phyloP scores from a whole-genome alignment of 2,797 vertebrate genomes.

The Oreochromis grahami region DNA sequence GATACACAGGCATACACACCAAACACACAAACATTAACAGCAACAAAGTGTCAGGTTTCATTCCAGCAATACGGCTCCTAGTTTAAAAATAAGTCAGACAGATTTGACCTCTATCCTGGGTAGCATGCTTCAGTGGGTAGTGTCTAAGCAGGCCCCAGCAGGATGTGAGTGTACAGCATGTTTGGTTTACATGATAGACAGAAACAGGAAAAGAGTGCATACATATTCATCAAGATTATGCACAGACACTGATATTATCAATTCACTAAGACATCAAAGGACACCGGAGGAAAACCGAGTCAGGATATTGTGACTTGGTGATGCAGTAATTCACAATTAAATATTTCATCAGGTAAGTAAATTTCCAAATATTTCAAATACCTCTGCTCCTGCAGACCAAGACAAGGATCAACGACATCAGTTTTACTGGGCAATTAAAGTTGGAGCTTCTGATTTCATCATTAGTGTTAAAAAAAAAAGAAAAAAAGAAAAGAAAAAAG shows the following conservation, averaged over 20 bases:
- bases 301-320: not conserved
- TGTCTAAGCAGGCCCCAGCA: slow-evolving; percentile 26
- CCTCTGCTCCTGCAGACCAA: not conserved
- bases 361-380: not conserved
- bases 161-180: not conserved
- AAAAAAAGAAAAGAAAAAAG: not conserved
- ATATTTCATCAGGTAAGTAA: not conserved
- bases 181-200: not conserved
- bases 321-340: not conserved
- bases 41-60: slow-evolving; percentile 67
- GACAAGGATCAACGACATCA: not conserved
- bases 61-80: slow-evolving; percentile 36
- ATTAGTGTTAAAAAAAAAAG: not conserved
- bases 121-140: slow-evolving; percentile 50
- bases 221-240: not conserved
- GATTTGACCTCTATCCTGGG: slow-evolving; percentile 53
- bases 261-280: not conserved
- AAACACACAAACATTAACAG: slow-evolving; percentile 28
- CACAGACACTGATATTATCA: not conserved
- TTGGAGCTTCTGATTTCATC: not conserved
- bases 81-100: slow-evolving; percentile 68
- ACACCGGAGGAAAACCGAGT: not conserved
- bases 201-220: not conserved
- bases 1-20: not conserved
- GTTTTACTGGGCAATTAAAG: not conserved